Conservation (phyloP, 2,113 vertebrate species). For the Plotosus lineatus region DNA sequence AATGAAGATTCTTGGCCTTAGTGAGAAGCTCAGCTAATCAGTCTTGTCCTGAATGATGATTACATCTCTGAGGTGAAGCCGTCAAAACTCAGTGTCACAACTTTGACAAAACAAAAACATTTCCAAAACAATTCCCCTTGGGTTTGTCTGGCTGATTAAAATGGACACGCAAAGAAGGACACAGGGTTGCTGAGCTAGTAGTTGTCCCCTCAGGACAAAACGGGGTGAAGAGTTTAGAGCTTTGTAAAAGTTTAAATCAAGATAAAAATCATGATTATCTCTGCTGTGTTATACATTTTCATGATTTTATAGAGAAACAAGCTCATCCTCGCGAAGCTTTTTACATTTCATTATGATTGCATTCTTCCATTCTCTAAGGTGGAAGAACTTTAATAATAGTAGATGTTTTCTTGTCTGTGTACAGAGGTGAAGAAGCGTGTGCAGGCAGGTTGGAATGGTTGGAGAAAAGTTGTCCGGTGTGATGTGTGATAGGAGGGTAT, state of each 20-base stretch:
- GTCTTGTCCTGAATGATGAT: conserved; percentile 60
- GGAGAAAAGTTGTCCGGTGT: too few species aligned
- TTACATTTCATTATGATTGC: conserved; percentile 21
- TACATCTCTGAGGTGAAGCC: conserved; percentile 52
- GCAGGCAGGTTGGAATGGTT: too few species aligned
- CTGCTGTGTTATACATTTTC: conserved; percentile 37
- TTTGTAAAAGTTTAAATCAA: conserved; percentile 58
- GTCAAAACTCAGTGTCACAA: conserved; percentile 54
- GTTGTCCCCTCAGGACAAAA: conserved; percentile 58
- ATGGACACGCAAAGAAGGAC: conserved; percentile 55
- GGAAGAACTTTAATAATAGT: conserved; percentile 12
- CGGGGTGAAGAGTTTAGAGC: conserved; percentile 60
- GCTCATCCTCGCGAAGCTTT: conserved; percentile 21
- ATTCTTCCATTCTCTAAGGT: conserved; percentile 8
- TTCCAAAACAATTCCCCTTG: conserved; percentile 58
- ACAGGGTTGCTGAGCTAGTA: conserved; percentile 57
- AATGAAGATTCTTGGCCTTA: conserved; percentile 42
- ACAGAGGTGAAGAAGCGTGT: too few species aligned
- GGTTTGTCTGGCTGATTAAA: conserved; percentile 58
- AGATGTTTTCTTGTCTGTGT: conserved; percentile 25
- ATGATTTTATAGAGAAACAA: conserved; percentile 46
- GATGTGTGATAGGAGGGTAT: too few species aligned
- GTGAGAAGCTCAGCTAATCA: conserved; percentile 38
- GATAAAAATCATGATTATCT: conserved; percentile 57
- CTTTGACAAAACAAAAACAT: conserved; percentile 44